Conservation (phyloP, 1,140 invertebrate genomes). For the Cryptotermes secundus region DNA sequence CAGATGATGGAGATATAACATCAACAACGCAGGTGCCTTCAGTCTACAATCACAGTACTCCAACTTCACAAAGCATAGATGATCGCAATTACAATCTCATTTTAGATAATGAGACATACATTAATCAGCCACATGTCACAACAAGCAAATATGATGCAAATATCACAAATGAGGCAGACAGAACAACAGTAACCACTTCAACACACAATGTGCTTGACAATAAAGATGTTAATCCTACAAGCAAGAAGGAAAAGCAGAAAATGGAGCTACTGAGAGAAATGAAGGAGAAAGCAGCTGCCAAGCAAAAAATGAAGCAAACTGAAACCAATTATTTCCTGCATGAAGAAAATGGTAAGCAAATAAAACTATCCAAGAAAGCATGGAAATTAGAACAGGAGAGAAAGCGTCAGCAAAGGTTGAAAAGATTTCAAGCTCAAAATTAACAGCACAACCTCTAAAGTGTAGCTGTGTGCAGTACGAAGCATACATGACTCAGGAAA, state of each 20-base stretch:
- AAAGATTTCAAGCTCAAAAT: not conserved
- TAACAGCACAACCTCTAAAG: not conserved
- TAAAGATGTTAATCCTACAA: not conserved
- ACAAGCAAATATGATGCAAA: not conserved
- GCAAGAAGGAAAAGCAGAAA: slow-evolving; percentile 20
- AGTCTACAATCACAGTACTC: not conserved
- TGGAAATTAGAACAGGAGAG: slow-evolving; percentile 36
- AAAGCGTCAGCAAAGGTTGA: slow-evolving; percentile 33
- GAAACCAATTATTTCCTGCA: not conserved
- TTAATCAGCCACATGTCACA: not conserved
- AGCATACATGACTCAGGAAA: too few relatives aligned
- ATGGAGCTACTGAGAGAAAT: not conserved
- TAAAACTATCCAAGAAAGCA: slow-evolving; percentile 37
- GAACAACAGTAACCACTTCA: not conserved
- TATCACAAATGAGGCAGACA: not conserved
- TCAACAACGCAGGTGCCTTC: not conserved
- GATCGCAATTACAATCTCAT: too few relatives aligned
- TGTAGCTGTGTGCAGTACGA: not conserved
- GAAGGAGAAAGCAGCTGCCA: not conserved
- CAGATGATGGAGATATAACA: not conserved
- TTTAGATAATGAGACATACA: not conserved
- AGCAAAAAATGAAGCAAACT: not conserved
- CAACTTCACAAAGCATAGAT: not conserved
- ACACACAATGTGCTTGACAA: not conserved
- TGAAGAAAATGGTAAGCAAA: slow-evolving; percentile 27